Evolutionary conservation across 2,888 invertebrate species (phyloP).

Genomic region (Xestia ashworthii): DNA sequence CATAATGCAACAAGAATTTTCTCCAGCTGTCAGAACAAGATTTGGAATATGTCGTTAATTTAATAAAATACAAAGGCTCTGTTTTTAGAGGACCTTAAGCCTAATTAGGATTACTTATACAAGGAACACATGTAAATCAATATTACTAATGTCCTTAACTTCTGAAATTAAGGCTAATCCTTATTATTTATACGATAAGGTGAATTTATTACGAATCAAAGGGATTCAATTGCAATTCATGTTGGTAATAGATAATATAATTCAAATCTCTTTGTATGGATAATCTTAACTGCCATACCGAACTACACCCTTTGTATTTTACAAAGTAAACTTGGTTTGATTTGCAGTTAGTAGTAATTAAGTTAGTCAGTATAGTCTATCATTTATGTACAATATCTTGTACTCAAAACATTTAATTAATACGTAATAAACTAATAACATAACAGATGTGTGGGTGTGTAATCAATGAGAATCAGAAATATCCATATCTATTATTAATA

Average conservation of each 20-base stretch:
- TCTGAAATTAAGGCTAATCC: slow-evolving; percentile 22
- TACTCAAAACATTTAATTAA: slow-evolving; percentile 27
- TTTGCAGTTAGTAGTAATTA: slow-evolving; percentile 7
- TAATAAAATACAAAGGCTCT: no score
- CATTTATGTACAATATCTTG: slow-evolving; percentile 2
- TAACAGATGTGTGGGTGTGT: neutral
- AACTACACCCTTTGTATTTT: neutral
- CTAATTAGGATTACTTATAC: neutral
- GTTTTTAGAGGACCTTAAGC: neutral
- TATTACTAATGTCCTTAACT: neutral
- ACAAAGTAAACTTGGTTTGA: slow-evolving; percentile 5
- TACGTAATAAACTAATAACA: neutral
- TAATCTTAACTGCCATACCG: neutral
- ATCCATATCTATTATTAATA: neutral
- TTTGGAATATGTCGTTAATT: neutral
- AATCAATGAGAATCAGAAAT: neutral
- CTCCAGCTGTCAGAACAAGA: neutral
- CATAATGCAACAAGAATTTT: no score
- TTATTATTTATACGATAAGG: neutral
- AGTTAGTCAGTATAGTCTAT: neutral
- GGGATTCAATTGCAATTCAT: slow-evolving; percentile 7
- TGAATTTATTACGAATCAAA: slow-evolving; percentile 24
- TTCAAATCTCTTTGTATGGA: slow-evolving; percentile 19
- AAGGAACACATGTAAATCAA: slow-evolving; percentile 16
- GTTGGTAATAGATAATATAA: neutral